Base-by-base conservation (phyloP, 1,140 invertebrate genomes). In the Euura saliciscinereae region DNA sequence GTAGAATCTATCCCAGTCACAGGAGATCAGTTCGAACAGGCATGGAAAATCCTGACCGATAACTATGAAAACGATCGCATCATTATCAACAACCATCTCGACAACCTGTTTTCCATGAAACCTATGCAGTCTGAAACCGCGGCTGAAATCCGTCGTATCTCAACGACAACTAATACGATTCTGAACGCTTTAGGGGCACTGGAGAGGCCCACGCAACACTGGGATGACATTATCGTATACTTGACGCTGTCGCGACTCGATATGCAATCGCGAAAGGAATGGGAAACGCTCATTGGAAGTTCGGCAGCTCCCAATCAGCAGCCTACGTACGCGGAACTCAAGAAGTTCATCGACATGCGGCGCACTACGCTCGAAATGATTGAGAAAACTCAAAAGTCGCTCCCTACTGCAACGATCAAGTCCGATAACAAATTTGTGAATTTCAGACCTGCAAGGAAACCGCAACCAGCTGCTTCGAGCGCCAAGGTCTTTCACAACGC, bases 71-170 rank as follows among this genome's bases (percentile, higher is more conserved):
- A 78, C 73, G 69, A 65, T 67, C 72, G 71, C 67, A 71, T 73
- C 2, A 78, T 78, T 4, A 75, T 74, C 7, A 73, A 75, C 70
- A 77, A 73, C 43, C 76, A 80, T 65, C 73, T 80, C 43, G 65
- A 75, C 45, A 68, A 66, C 13, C 66, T 77, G 59, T 75, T 75
- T 65, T 70, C 76, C 4, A 73, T 77, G 44, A 71, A 74, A 1
- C 4, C 42, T 10, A 65, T 79, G 11, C 59, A 77, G 45, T 69
- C 46, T 11, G 74, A 76, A 71, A 75, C 71, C 11, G 11, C 78
- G 1, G 65, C 11, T 6, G 72, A 70, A 6, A 73, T 78, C 68
- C 73, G 74, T 51, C 11, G 66, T 6, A 45, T 78, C 6, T 66
- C 78, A 7, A 73, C 77, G 64, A 42, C 70, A 45, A 43, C 74